These are phyloP conservation scores for Speoplatyrhinus poulsoni DNA, from an alignment of 2,113 vertebrate species.

Conservation along the genomic window DNA sequence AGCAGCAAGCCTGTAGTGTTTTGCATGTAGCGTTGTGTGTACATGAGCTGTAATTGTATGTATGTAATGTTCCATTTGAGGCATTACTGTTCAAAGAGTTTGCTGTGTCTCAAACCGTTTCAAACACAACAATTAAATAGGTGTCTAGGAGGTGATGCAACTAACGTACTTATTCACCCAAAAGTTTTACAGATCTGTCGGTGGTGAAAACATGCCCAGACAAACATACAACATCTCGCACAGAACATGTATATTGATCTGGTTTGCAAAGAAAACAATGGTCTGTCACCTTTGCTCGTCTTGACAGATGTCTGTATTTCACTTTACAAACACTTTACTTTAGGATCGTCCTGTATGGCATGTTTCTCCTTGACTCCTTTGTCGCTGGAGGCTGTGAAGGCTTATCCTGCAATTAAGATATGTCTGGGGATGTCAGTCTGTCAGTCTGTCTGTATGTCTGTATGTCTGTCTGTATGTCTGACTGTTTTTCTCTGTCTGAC, in stretches of 20 bases:
- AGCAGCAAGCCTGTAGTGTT: too few relatives aligned
- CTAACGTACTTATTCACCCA: too few relatives aligned
- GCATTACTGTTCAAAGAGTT: too few relatives aligned
- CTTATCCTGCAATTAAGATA: constrained; percentile 67
- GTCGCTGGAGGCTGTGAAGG: constrained; percentile 46
- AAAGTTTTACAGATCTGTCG: too few relatives aligned
- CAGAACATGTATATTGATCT: constrained; percentile 10
- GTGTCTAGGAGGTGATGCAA: too few relatives aligned
- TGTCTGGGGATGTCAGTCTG: constrained; percentile 47
- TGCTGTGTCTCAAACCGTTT: too few relatives aligned
- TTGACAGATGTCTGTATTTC: constrained; percentile 26
- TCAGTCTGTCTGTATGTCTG: background rate
- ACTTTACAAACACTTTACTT: constrained; percentile 64
- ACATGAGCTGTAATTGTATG: too few relatives aligned
- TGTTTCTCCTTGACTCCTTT: constrained; percentile 28
- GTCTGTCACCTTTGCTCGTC: constrained; percentile 14
- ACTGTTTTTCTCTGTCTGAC: background rate
- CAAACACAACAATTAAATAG: too few relatives aligned
- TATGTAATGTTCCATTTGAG: too few relatives aligned
- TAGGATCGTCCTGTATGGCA: constrained; percentile 41
- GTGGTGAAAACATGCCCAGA: too few relatives aligned
- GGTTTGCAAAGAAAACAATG: constrained; percentile 7
- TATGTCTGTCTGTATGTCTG: too few relatives aligned
- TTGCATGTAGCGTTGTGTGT: too few relatives aligned
- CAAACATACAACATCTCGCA: background rate